phyloP scores from a whole-genome alignment of 2,888 invertebrate genomes.

The Sussaba pulchella region DNA sequence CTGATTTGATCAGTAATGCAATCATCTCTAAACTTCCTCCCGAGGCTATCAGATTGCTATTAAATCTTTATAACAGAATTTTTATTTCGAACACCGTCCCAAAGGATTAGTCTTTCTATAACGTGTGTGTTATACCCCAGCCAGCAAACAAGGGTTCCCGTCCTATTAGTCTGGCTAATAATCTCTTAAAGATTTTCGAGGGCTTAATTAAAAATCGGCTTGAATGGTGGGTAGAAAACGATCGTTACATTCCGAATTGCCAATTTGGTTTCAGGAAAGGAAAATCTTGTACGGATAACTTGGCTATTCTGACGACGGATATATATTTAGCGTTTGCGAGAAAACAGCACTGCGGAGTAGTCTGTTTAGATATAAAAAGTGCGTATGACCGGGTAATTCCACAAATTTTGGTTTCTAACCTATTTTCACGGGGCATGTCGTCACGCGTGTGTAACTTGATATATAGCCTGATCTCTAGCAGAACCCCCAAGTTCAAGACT shows the following conservation, averaged over 20 bases:
- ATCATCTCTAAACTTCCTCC: background rate
- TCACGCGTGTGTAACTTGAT: background rate
- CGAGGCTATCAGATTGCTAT: background rate
- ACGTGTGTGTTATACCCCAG: background rate
- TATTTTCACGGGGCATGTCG: background rate
- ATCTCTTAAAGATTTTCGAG: background rate
- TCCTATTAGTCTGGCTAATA: background rate
- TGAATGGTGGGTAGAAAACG: constrained; percentile 6
- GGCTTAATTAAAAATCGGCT: background rate
- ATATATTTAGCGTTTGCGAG: constrained; percentile 20
- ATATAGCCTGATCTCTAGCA: background rate
- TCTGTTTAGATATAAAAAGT: constrained; percentile 1
- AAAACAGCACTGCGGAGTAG: background rate
- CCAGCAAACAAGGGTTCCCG: background rate
- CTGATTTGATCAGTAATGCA: too few relatives aligned
- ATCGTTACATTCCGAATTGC: background rate
- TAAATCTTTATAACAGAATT: background rate
- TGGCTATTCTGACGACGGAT: constrained; percentile 7
- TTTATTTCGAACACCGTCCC: background rate
- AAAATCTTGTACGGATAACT: background rate
- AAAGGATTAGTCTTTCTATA: background rate
- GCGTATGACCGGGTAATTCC: constrained; percentile 9
- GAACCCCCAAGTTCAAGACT: background rate
- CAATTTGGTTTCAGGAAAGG: constrained; percentile 3
- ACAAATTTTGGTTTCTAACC: background rate